Conservation (phyloP, 2,888 invertebrate genomes). For the Pyrochroa serraticornis region DNA sequence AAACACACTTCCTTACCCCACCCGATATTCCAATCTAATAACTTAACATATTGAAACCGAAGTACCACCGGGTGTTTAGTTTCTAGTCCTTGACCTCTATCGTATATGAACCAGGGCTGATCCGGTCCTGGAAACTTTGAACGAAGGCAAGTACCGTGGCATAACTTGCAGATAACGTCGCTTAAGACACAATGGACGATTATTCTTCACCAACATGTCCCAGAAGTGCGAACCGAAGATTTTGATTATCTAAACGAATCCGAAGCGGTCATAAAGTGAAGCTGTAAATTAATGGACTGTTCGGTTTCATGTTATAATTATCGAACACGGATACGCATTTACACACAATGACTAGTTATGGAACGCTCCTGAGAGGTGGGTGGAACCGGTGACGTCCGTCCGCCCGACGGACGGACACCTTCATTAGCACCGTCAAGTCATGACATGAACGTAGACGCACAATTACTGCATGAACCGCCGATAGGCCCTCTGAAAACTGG, state of each 20-base stretch:
- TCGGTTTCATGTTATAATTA: constrained; percentile 53
- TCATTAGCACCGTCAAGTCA: constrained; percentile 14
- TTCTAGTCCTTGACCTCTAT: too few species aligned
- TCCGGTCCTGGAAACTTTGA: too few species aligned
- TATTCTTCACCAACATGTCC: constrained; percentile 12
- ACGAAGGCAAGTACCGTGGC: too few species aligned
- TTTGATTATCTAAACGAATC: constrained; percentile 46
- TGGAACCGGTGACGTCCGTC: constrained; percentile 20
- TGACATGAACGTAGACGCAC: background rate
- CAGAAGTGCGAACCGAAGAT: constrained; percentile 25
- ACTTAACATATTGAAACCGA: too few species aligned
- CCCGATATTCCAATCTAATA: too few species aligned
- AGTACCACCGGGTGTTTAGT: background rate
- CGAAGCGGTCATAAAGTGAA: constrained; percentile 47
- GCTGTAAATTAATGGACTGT: constrained; percentile 52
- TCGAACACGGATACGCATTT: constrained; percentile 55
- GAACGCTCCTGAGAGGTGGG: constrained; percentile 34
- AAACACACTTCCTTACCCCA: too few species aligned
- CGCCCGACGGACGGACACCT: constrained; percentile 14
- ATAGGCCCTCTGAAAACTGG: too few species aligned
- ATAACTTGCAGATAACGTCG: constrained; percentile 10
- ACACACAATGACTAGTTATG: constrained; percentile 54
- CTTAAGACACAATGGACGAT: constrained; percentile 1
- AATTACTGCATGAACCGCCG: background rate
- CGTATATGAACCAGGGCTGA: too few species aligned